These are phyloP conservation scores for Brachystomella parvula DNA, from an alignment of 1,140 invertebrate genomes.

Conservation along the genomic window DNA sequence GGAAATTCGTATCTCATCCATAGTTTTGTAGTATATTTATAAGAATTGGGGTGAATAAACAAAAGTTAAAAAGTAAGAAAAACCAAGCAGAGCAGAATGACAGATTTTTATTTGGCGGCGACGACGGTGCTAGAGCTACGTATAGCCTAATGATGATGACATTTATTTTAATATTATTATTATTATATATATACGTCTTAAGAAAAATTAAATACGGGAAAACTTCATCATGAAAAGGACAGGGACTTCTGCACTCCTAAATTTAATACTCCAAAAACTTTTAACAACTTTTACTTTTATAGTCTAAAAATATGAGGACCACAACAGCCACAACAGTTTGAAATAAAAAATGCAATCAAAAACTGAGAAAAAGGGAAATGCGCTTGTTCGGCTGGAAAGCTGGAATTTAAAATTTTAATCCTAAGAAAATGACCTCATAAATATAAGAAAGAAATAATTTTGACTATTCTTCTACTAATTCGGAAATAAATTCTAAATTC, in stretches of 20 bases:
- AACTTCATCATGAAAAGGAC: neutral
- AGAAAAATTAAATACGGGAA: neutral
- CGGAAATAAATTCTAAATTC: neutral
- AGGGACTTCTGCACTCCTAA: conserved; percentile 1
- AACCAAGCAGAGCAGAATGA: conserved; percentile 7
- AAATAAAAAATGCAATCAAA: no score
- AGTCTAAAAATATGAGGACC: no score
- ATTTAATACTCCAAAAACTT: neutral
- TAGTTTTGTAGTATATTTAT: no score
- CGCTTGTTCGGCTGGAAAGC: neutral
- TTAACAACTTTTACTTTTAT: conserved; percentile 9
- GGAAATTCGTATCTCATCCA: neutral
- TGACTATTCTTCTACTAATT: neutral
- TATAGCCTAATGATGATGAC: neutral
- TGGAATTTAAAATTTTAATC: neutral
- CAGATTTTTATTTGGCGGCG: neutral
- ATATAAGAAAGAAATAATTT: neutral
- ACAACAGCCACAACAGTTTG: no score
- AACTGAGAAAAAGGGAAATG: no score
- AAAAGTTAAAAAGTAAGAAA: neutral
- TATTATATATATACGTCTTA: neutral
- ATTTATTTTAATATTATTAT: neutral
- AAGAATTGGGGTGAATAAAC: neutral
- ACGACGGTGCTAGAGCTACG: no score
- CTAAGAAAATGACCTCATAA: neutral